phyloP scores from a whole-genome alignment of 1,140 invertebrate genomes.

The Caenorhabditis briggsae region DNA sequence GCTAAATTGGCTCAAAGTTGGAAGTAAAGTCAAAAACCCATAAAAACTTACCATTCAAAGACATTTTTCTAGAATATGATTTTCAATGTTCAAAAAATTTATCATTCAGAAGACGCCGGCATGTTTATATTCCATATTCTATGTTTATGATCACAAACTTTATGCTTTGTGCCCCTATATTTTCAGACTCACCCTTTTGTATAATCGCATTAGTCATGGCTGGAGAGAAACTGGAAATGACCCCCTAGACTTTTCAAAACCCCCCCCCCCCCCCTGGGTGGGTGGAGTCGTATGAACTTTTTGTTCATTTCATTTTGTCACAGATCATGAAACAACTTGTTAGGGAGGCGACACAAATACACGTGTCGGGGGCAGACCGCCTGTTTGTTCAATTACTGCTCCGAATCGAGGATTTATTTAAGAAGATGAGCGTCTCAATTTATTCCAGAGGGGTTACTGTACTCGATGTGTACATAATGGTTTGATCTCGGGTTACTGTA shows the following conservation, averaged over 20 bases:
- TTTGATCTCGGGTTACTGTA: constrained; percentile 40
- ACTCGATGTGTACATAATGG: constrained; percentile 1
- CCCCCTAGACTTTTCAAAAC: background rate
- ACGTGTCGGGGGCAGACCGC: background rate
- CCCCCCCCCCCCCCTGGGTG: background rate
- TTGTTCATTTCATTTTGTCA: constrained; percentile 51
- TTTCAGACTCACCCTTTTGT: constrained; percentile 19
- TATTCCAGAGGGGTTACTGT: constrained; percentile 10
- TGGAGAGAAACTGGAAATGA: constrained; percentile 1
- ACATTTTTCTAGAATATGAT: background rate
- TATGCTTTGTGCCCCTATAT: background rate
- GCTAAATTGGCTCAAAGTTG: too few species aligned
- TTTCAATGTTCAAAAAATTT: background rate
- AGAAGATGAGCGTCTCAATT: background rate
- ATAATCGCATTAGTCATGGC: constrained; percentile 31
- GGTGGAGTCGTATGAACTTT: constrained; percentile 11
- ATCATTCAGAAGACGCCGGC: too few species aligned
- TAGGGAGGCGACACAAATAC: constrained; percentile 44
- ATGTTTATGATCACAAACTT: background rate
- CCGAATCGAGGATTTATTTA: constrained; percentile 20
- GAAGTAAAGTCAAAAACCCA: too few species aligned
- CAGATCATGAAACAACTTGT: constrained; percentile 38
- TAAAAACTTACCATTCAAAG: background rate
- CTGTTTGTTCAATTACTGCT: constrained; percentile 28
- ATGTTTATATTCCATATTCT: background rate